These are phyloP conservation scores for Illadopsis cleaveri DNA, from an alignment of 2,113 vertebrate species.

Conservation along the genomic window DNA sequence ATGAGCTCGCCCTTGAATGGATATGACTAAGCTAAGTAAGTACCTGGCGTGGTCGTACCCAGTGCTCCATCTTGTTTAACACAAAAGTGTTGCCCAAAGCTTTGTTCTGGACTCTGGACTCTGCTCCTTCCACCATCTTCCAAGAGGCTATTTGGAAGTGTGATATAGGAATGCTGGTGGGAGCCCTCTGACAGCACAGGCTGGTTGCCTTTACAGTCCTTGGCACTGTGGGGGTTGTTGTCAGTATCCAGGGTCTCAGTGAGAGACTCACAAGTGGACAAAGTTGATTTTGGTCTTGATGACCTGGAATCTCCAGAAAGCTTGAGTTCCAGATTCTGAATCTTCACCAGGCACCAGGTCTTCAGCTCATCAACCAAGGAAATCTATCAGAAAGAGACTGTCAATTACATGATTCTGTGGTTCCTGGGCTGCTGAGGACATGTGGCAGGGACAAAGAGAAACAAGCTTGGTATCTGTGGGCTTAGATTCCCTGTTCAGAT, in stretches of 20 bases:
- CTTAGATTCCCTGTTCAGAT: not conserved
- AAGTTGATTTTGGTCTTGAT: conserved; percentile 72
- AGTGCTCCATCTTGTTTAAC: conserved; percentile 73
- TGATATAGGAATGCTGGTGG: conserved; percentile 56
- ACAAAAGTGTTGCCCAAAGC: conserved; percentile 71
- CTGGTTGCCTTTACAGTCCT: conserved; percentile 11
- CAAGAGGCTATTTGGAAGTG: not conserved
- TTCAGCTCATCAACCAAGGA: conserved; percentile 91
- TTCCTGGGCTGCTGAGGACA: not conserved
- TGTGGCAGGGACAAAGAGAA: not conserved
- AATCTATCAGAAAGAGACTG: conserved; percentile 71
- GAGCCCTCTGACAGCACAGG: not conserved
- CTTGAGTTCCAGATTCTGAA: conserved; percentile 88
- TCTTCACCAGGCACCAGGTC: conserved; percentile 93
- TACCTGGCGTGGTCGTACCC: conserved; percentile 48
- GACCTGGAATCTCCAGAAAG: conserved; percentile 80
- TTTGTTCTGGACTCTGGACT: conserved; percentile 30
- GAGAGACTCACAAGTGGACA: conserved; percentile 78
- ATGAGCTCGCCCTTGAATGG: not conserved
- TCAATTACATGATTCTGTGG: not conserved
- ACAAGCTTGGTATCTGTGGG: not conserved
- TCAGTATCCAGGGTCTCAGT: conserved; percentile 66
- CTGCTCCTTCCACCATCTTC: conserved; percentile 12
- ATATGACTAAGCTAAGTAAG: not conserved
- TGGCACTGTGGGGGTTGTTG: conserved; percentile 33